phyloP scores from a whole-genome alignment of 2,797 vertebrate genomes.

The Danio choprae region DNA sequence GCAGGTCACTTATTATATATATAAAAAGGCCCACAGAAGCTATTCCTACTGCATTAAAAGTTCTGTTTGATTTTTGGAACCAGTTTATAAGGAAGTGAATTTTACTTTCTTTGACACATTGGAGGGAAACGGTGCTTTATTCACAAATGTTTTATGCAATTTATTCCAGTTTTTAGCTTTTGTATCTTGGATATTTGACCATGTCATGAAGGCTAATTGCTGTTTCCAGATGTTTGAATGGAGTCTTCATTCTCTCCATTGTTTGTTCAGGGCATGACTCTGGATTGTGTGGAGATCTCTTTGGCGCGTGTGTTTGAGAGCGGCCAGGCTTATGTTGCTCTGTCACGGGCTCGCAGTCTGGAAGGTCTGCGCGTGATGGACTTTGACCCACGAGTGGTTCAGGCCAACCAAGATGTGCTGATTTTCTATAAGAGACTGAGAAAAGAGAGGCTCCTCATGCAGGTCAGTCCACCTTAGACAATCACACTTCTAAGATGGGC shows the following conservation, averaged over 20 bases:
- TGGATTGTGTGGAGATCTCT: constrained; percentile 97
- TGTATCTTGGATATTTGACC: too few species aligned
- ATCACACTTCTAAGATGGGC: neutral
- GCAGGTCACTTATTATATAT: too few species aligned
- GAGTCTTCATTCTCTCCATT: neutral
- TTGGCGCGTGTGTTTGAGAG: constrained; percentile 93
- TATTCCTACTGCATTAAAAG: too few species aligned
- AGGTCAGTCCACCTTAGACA: constrained; percentile 71
- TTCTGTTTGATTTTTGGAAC: too few species aligned
- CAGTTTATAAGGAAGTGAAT: too few species aligned
- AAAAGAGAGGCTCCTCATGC: constrained; percentile 77
- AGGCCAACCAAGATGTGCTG: constrained; percentile 86
- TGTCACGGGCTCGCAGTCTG: constrained; percentile 90
- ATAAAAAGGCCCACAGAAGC: too few species aligned
- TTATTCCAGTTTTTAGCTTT: neutral
- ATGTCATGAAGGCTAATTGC: neutral
- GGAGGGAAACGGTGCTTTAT: too few species aligned
- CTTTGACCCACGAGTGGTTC: constrained; percentile 88
- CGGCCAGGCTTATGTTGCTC: constrained; percentile 94
- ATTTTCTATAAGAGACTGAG: constrained; percentile 85
- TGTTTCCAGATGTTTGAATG: neutral
- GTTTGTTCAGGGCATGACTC: constrained; percentile 88
- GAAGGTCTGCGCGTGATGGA: constrained; percentile 92
- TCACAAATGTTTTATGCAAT: too few species aligned
- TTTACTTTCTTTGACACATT: too few species aligned